These are phyloP conservation scores for Melanotaenia maccullochi DNA, from an alignment of 2,797 vertebrate genomes.

Conservation along the genomic window DNA sequence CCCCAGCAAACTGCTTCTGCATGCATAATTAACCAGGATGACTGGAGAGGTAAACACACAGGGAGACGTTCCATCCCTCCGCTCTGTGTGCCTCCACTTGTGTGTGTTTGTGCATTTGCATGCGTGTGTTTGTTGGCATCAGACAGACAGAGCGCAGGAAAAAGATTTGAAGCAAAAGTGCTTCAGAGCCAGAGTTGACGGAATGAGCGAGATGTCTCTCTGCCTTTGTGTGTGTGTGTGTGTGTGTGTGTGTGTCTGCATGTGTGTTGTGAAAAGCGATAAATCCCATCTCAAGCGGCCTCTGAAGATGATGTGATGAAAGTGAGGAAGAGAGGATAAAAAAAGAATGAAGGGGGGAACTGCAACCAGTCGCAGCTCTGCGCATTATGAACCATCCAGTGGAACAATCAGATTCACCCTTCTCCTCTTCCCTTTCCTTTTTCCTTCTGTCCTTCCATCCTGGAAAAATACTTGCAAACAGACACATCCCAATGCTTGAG, in stretches of 20 bases:
- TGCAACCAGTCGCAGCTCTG: constrained; percentile 70
- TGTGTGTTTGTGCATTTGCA: constrained; percentile 22
- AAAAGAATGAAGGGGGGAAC: constrained; percentile 62
- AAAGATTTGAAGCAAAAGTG: constrained; percentile 63
- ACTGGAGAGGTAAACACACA: constrained; percentile 77
- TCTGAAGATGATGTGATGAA: constrained; percentile 81
- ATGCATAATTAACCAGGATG: constrained; percentile 80
- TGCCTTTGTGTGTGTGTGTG: constrained; percentile 16
- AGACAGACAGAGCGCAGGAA: constrained; percentile 62
- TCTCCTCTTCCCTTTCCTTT: constrained; percentile 34
- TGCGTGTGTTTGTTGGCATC: constrained; percentile 57
- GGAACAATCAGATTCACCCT: constrained; percentile 77
- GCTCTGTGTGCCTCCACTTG: constrained; percentile 34
- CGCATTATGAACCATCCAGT: constrained; percentile 74
- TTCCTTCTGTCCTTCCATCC: constrained; percentile 37
- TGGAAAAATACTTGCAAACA: constrained; percentile 37
- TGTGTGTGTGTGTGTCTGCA: constrained; percentile 8
- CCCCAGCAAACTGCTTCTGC: constrained; percentile 71
- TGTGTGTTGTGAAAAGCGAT: constrained; percentile 58
- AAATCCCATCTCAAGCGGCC: constrained; percentile 78
- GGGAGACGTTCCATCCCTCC: constrained; percentile 62
- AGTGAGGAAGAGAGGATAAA: constrained; percentile 73
- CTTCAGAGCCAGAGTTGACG: constrained; percentile 58
- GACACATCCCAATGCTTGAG: constrained; percentile 14
- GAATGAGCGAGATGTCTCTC: constrained; percentile 54